phyloP scores from a whole-genome alignment of 2,797 vertebrate species.

The Garrulus glandarius region DNA sequence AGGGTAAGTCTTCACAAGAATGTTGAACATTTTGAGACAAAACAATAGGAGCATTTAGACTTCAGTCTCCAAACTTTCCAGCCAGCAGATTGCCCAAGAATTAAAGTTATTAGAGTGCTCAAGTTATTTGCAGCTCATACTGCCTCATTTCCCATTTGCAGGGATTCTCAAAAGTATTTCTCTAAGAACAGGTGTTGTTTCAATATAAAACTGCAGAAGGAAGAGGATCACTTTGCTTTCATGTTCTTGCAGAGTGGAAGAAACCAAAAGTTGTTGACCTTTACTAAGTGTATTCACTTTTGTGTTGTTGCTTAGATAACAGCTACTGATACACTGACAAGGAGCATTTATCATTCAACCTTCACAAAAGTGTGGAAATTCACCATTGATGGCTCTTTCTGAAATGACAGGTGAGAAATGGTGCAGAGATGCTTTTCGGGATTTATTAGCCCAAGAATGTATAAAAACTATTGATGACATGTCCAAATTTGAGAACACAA shows the following conservation, averaged over 20 bases:
- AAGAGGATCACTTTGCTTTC: background rate
- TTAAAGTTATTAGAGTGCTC: background rate
- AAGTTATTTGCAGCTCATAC: background rate
- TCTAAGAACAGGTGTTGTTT: background rate
- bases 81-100: background rate
- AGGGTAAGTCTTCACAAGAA: background rate
- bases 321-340: background rate
- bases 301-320: background rate
- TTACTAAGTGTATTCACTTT: background rate
- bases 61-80: background rate
- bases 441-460: background rate
- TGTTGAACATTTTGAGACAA: background rate
- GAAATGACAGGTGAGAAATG: background rate
- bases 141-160: background rate
- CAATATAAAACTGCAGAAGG: background rate
- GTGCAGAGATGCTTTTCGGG: background rate
- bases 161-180: background rate
- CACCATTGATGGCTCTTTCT: background rate
- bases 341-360: background rate
- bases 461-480: background rate
- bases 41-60: background rate
- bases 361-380: background rate
- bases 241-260: background rate
- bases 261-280: background rate
- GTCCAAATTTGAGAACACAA: background rate